Conservation (phyloP, 2,797 vertebrate species). For the Okamejei kenojei region DNA sequence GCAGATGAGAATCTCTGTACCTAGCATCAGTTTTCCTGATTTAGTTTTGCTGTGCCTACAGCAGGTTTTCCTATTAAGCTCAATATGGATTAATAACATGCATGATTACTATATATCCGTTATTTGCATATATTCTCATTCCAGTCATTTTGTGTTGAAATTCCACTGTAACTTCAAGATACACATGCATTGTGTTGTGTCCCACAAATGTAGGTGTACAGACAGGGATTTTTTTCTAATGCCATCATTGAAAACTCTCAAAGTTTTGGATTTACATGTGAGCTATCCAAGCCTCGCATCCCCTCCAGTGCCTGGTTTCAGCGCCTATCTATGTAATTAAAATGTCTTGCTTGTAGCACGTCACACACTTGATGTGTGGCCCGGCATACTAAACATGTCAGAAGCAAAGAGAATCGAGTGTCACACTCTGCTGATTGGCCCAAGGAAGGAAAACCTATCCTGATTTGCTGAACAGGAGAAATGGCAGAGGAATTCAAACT, state of each 20-base stretch:
- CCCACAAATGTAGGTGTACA: not conserved
- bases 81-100: slow-evolving; percentile 13
- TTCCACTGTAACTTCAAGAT: slow-evolving; percentile 26
- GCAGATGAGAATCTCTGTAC: not conserved
- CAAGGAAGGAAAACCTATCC: no score
- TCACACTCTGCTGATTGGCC: slow-evolving; percentile 2
- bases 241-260: not conserved
- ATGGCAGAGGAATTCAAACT: not conserved
- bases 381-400: not conserved
- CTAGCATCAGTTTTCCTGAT: slow-evolving; percentile 5
- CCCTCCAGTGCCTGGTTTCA: not conserved
- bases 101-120: slow-evolving; percentile 18
- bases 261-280: slow-evolving; percentile 18
- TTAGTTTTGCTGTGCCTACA: not conserved
- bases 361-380: not conserved
- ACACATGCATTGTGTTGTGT: not conserved
- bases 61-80: slow-evolving; percentile 1
- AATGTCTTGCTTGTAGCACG: not conserved
- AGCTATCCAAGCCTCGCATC: not conserved
- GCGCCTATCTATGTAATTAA: not conserved
- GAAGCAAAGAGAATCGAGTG: not conserved
- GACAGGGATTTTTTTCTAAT: not conserved
- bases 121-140: slow-evolving; percentile 29
- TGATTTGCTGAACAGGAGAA: not conserved
- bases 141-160: not conserved